Evolutionary conservation across 2,797 vertebrate species (phyloP).

Genomic region (Rhynchonycteris naso): DNA sequence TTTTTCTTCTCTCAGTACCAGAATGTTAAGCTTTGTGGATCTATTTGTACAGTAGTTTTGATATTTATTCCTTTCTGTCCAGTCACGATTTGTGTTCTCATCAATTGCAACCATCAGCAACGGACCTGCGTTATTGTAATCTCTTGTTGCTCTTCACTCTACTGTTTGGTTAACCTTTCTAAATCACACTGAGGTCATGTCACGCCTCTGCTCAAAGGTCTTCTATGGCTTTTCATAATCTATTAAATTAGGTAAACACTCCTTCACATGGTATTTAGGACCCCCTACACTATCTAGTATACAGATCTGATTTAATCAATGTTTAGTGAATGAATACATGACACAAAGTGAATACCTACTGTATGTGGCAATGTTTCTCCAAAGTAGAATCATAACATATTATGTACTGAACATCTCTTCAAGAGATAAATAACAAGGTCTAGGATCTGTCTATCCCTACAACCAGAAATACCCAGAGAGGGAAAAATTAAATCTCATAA

Average conservation of each 20-base stretch:
- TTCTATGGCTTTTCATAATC: not conserved
- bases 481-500: not conserved
- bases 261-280: not conserved
- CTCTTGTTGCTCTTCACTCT: not conserved
- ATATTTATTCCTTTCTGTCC: not conserved
- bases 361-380: not conserved
- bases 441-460: not conserved
- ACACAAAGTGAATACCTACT: not conserved
- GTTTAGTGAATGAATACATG: not conserved
- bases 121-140: not conserved
- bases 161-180: not conserved
- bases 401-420: not conserved
- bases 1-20: not conserved
- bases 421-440: not conserved
- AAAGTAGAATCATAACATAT: not conserved
- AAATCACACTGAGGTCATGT: not conserved
- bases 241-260: slow-evolving; percentile 5
- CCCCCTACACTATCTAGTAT: not conserved
- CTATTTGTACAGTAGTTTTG: not conserved
- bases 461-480: not conserved
- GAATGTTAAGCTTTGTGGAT: not conserved
- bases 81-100: not conserved
- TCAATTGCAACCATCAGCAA: not conserved
- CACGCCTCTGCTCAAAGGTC: slow-evolving; percentile 10
- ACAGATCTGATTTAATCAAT: not conserved